Base-by-base conservation (phyloP, 2,797 vertebrate genomes). In the Macroramphosus scolopax region DNA sequence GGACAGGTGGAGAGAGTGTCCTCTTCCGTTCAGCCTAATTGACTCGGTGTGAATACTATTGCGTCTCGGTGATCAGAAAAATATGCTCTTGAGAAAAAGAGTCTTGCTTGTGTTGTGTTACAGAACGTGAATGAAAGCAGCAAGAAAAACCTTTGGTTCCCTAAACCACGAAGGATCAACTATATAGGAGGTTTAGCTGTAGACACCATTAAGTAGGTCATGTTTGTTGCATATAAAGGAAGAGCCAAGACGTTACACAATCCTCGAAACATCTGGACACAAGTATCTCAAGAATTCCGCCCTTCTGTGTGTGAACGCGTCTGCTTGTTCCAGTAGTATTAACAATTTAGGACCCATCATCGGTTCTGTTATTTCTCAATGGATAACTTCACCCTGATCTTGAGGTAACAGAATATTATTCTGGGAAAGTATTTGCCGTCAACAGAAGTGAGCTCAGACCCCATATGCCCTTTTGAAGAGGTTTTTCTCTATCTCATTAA, bases 181-280 rank as follows among this genome's bases (percentile, higher is more conserved):
- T 72, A 72, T 66, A 68, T 48, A 78, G 50, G 33, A 58, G 38
- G 31, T 48, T 55, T 68, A 52, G 66, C 57, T 55, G 45, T 30
- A 17, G 49, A 52, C 48, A 62, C 17, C 46, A 40, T 65, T 47
- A 85, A 85, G 72, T 86, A 80, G 82, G 78, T 82, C 80, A 85
- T 77, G 51, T 70, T 75, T 33, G 49, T 60, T 55, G 70, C 64
- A 63, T 68, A 78, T 78, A 66, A 64, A 62, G 70, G 29, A 51
- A 59, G 52, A 70, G 50, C 41, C 28, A 43, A 60, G 73, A 77
- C 73, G 72, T 80, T 65, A 59, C 57, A 66, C 51, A 72, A 67
- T 54, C 43, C 54, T 63, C n/a, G 4, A 73, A 70, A 80, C 78
- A 86, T 83, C 78, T 88, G 78, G 81, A 75, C 61, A 54, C 10